A percentile compares a stretch with the other conserved stretches of the same genome.
Conservation (phyloP, 2,888 invertebrate species). For the Hermaeophaga mercurialis region DNA sequence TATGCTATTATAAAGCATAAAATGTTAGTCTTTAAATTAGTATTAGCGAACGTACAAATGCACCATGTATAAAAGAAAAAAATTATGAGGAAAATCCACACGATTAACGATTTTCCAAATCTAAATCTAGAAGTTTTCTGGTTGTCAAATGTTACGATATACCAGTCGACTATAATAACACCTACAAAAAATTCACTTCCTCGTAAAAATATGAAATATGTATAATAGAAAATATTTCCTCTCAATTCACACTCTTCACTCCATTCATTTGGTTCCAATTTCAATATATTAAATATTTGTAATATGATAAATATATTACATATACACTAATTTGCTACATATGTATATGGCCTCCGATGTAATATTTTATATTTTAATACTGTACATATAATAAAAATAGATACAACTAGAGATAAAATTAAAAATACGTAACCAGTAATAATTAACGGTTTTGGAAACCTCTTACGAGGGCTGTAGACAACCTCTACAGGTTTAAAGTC, state of each 20-base stretch:
- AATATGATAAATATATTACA: neutral
- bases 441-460: neutral
- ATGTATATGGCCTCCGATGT: neutral
- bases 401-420: neutral
- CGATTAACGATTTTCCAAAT: constrained; percentile 10
- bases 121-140: constrained; percentile 4
- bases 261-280: neutral
- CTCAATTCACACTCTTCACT: neutral
- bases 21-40: neutral
- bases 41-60: neutral
- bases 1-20: neutral
- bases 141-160: constrained; percentile 5
- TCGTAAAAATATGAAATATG: constrained; percentile 5
- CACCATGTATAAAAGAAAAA: constrained; percentile 3
- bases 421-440: neutral
- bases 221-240: neutral
- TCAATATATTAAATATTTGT: neutral
- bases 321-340: neutral
- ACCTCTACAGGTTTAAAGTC: no score
- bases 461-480: no score
- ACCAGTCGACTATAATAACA: constrained; percentile 18
- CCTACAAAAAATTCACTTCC: constrained; percentile 19
- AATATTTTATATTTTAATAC: neutral
- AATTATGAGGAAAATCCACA: constrained; percentile 10
- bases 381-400: neutral